Base-by-base conservation (phyloP, 1,140 invertebrate species). In the Polypedilum pembai region DNA sequence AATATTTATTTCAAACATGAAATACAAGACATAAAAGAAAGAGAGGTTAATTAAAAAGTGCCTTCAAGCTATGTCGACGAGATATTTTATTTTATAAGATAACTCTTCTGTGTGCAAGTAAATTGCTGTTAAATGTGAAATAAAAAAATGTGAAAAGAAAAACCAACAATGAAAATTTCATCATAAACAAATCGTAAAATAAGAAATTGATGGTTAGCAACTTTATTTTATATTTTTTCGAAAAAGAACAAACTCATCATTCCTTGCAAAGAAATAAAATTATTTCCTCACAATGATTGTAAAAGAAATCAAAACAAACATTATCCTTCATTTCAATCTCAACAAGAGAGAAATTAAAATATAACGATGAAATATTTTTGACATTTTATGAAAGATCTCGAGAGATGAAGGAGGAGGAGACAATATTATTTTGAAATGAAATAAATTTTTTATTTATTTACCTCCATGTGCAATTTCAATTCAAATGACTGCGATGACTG, bases 361-460 rank as follows among this genome's bases (percentile, higher is more conserved):
- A 69, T 69, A 18, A 69, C 65, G 65, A 69, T 69, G 65, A 69
- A 69, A 69, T 69, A 69, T 69, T 69, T 69, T 18, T 69, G 65
- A 69, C 65, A 69, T 69, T 69, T 69, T 69, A 69, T 21, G 65
- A 69, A 69, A 18, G 45, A 56, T 56, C 45, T n/a, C 1, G 10
- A 56, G 12, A 56, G 45, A 56, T n/a, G 45, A 56, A 15, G 45
- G 15, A 56, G 8, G 8, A 10, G n/a, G 18, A n/a, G 18, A 20
- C n/a, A 69, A n/a, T 18, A 18, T 8, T 20, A 18, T 18, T 20
- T 20, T 69, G 5, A 69, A 69, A 69, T 69, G 65, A 69, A 69
- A 69, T 69, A 69, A 69, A 69, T 69, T 69, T 69, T 21, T 8
- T 69, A n/a, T 69, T 69, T 18, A 10, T 69, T 56, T n/a, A n/a